phyloP scores from a whole-genome alignment of 1,140 invertebrate genomes.

The Lepidurus packardi region DNA sequence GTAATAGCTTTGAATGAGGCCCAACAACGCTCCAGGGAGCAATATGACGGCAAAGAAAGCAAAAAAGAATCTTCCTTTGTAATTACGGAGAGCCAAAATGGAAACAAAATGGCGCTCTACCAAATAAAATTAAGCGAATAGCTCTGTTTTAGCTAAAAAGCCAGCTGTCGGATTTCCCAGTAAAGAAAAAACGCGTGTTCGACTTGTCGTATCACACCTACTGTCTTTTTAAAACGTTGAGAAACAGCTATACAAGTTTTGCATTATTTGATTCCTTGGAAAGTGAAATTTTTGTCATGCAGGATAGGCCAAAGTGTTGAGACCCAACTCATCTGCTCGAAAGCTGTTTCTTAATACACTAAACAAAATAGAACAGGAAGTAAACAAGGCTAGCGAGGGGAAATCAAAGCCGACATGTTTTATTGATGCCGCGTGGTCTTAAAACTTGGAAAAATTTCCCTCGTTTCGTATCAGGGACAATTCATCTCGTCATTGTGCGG shows the following conservation, averaged over 20 bases:
- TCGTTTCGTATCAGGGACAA: background rate
- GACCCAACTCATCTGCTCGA: too few species aligned
- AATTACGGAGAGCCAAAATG: background rate
- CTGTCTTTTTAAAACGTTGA: too few species aligned
- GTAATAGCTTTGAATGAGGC: conserved; percentile 2
- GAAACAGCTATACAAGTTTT: too few species aligned
- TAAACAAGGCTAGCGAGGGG: background rate
- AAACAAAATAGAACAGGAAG: background rate
- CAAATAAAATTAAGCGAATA: background rate
- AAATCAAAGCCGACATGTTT: background rate
- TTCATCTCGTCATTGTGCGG: conserved; percentile 17
- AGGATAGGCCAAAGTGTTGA: too few species aligned
- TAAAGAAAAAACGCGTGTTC: background rate
- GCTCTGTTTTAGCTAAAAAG: background rate
- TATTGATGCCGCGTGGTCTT: background rate
- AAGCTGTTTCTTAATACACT: background rate
- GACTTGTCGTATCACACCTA: background rate
- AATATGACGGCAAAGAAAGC: background rate
- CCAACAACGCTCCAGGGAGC: background rate
- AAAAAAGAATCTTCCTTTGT: background rate
- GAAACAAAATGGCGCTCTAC: background rate
- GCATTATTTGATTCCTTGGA: too few species aligned
- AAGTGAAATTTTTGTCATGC: too few species aligned
- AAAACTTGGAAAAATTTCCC: background rate
- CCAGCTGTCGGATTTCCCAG: background rate